phyloP scores from a whole-genome alignment of 2,888 invertebrate species.

The Saturnia japonica region DNA sequence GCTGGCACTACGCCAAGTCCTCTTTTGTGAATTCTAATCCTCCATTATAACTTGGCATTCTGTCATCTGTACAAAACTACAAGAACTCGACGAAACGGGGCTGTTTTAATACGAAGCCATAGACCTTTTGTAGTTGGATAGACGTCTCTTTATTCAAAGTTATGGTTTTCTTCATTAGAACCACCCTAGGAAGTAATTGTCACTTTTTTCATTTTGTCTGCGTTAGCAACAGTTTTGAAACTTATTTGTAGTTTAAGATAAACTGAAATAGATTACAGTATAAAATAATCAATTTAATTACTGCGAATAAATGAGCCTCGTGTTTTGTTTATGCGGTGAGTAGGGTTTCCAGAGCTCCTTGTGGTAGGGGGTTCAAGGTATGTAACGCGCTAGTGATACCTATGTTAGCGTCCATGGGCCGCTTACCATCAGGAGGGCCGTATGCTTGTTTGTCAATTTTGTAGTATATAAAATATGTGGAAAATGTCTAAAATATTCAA shows the following conservation, averaged over 20 bases:
- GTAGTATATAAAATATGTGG: too few relatives aligned
- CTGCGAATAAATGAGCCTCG: too few relatives aligned
- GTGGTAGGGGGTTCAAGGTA: too few relatives aligned
- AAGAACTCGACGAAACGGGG: constrained; percentile 30
- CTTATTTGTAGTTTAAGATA: neutral
- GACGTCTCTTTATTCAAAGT: constrained; percentile 48
- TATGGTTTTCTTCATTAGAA: constrained; percentile 62
- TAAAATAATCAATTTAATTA: neutral
- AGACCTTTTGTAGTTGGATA: constrained; percentile 45
- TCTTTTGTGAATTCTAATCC: constrained; percentile 56
- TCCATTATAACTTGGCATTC: constrained; percentile 52
- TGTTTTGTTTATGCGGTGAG: too few relatives aligned
- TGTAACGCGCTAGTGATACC: too few relatives aligned
- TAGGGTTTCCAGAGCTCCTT: too few relatives aligned
- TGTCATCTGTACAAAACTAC: constrained; percentile 35
- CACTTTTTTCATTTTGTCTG: constrained; percentile 25
- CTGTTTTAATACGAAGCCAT: constrained; percentile 37
- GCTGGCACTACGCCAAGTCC: constrained; percentile 58
- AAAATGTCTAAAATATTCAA: too few relatives aligned
- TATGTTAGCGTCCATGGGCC: too few relatives aligned
- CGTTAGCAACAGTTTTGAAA: neutral
- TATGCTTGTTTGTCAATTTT: too few relatives aligned
- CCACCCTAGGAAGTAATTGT: constrained; percentile 44
- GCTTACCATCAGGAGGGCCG: too few relatives aligned
- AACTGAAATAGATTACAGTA: too few relatives aligned